Evolutionary conservation across 2,888 invertebrate species (phyloP), one percentile per base, ranked within the genome.

Genomic region (Rhamphomyia laevipes): DNA sequence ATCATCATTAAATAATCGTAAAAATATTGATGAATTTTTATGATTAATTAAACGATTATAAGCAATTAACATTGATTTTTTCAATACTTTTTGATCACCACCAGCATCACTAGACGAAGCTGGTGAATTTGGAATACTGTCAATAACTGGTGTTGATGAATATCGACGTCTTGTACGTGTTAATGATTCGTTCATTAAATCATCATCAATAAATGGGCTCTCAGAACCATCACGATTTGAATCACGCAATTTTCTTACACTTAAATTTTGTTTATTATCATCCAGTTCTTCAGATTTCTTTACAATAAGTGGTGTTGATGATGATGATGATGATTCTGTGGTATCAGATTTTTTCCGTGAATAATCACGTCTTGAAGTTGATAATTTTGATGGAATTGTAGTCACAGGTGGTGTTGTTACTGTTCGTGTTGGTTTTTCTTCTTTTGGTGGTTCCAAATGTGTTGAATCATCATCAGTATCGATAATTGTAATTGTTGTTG

Each of bases 31-130:
- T 0, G 94, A 84, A 69, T 84, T 83, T 70, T 91, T 93, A 68
- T 92, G 90, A 0, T 85, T 84, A 46, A 85, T 82, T 38, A 92
- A 68, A 42, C 77, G 72, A 55, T 70, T 82, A 57, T 84, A 86
- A 0, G 91, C 84, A 9, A 89, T 73, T 78, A 92, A 80, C 44
- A 94, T 85, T 1, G 90, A 84, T 64, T 93, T 93, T 72, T 89
- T 91, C 85, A 93, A 92, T 23, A 84, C 79, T 23, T 84, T 74
- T 62, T 86, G 83, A 47, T 88, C 87, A 10, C 82, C 73, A 59
- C 87, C 86, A 45, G 85, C 86, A 61, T 87, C 86, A 41, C 82
- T 82, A 53, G 88, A 88, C 49, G 73, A 70, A 2, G 70, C 68
- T 21, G 74, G 74, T 0, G 76, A 76, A 62, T 78, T 81, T 4